phyloP scores from a whole-genome alignment of 2,797 vertebrate species.

The Acipenser oxyrinchus region DNA sequence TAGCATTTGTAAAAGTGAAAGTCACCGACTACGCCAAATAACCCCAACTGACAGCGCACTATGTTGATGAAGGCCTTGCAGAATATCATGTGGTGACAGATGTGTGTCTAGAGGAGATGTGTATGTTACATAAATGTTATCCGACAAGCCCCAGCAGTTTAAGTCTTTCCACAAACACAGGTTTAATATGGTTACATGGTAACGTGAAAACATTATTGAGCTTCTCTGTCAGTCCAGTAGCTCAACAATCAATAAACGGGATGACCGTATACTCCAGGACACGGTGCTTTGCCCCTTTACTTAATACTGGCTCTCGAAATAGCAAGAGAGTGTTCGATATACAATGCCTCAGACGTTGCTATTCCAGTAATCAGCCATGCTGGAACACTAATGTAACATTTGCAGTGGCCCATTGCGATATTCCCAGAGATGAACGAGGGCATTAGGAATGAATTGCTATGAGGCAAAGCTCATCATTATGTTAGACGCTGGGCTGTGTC shows the following conservation, averaged over 20 bases:
- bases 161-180: background rate
- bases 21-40: background rate
- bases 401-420: background rate
- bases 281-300: background rate
- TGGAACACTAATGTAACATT: constrained; percentile 8
- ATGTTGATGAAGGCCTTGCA: constrained; percentile 9
- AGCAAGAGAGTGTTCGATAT: background rate
- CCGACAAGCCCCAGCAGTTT: constrained; percentile 7
- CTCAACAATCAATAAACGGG: constrained; percentile 8
- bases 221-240: constrained; percentile 6
- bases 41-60: background rate
- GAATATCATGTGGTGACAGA: background rate
- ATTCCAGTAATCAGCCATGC: constrained; percentile 7
- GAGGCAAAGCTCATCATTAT: constrained; percentile 1
- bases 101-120: constrained; percentile 11
- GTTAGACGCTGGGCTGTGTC: background rate
- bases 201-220: constrained; percentile 7
- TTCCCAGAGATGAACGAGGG: background rate
- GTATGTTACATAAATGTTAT: constrained; percentile 4
- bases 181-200: background rate
- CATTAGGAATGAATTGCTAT: background rate
- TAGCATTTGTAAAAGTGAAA: too few relatives aligned
- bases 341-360: background rate
- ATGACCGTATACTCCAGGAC: constrained; percentile 10
- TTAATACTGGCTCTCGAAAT: constrained; percentile 3